Evolutionary conservation across 2,113 vertebrate genomes (phyloP).

Genomic region (Taurulus bubalis): DNA sequence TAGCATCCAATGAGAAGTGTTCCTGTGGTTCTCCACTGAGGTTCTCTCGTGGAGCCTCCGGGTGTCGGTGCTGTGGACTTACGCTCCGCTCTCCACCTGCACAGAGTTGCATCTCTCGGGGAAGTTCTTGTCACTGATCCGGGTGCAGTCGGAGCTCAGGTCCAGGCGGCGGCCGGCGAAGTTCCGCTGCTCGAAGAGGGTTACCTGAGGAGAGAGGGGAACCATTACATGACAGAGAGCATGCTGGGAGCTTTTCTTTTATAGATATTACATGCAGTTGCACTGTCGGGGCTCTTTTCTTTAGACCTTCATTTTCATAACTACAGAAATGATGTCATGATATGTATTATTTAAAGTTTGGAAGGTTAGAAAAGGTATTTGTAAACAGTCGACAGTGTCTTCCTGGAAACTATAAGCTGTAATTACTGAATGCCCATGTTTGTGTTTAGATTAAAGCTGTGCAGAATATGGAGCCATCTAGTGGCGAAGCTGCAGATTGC

Average conservation of each 20-base stretch:
- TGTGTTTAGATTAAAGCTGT: neutral
- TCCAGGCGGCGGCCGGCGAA: slow-evolving; percentile 83
- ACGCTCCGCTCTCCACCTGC: slow-evolving; percentile 85
- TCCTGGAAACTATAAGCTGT: neutral
- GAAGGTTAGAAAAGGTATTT: too few relatives aligned
- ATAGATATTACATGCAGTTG: too few relatives aligned
- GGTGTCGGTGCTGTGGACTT: slow-evolving; percentile 55
- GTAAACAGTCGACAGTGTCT: too few relatives aligned
- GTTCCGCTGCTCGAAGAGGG: slow-evolving; percentile 86
- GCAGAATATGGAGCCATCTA: neutral
- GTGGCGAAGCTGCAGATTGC: neutral
- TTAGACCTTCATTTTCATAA: too few relatives aligned
- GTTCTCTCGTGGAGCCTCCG: too few relatives aligned
- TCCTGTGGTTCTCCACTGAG: too few relatives aligned
- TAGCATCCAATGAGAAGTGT: too few relatives aligned
- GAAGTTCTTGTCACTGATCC: slow-evolving; percentile 84
- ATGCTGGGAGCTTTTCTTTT: neutral
- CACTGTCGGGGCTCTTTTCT: too few relatives aligned
- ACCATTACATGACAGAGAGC: neutral
- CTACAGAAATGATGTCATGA: too few relatives aligned
- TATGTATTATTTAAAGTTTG: too few relatives aligned
- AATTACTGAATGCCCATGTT: neutral
- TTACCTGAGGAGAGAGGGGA: slow-evolving; percentile 72
- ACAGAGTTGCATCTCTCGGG: slow-evolving; percentile 87
- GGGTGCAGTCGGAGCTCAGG: slow-evolving; percentile 81